Conservation (phyloP, 1,140 invertebrate genomes). For the Monochamus saltuarius region DNA sequence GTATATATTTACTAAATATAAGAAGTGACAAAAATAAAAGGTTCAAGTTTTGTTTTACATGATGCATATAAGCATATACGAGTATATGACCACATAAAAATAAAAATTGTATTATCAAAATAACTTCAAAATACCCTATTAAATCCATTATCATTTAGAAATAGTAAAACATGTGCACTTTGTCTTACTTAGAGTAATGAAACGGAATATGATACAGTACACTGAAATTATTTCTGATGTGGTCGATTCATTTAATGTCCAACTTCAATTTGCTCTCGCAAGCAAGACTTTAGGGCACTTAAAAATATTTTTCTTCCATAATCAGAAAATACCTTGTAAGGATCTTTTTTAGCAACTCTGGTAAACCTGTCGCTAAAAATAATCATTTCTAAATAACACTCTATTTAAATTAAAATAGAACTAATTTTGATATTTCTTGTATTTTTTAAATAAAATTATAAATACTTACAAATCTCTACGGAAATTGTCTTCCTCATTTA, state of each 20-base stretch:
- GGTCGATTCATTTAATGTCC: conserved; percentile 24
- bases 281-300: conserved; percentile 30
- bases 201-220: neutral
- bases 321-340: conserved; percentile 37
- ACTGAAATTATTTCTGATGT: neutral
- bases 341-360: conserved; percentile 32
- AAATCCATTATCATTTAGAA: conserved; percentile 19
- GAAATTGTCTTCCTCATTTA: conserved; percentile 29
- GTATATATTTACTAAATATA: conserved; percentile 1
- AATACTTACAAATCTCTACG: conserved; percentile 34
- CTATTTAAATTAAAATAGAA: too few relatives aligned
- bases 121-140: conserved; percentile 8
- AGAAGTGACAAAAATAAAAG: conserved; percentile 6
- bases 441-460: too few relatives aligned
- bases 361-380: conserved; percentile 33
- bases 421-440: too few relatives aligned
- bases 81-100: conserved; percentile 4
- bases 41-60: neutral
- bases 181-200: conserved; percentile 8
- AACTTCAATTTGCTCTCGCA: conserved; percentile 34
- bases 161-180: conserved; percentile 4
- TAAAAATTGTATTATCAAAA: neutral
- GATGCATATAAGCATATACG: neutral
- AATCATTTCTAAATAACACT: neutral
- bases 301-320: conserved; percentile 39